Evolutionary conservation across 2,888 invertebrate genomes (phyloP).

Genomic region (Teleogryllus oceanicus): DNA sequence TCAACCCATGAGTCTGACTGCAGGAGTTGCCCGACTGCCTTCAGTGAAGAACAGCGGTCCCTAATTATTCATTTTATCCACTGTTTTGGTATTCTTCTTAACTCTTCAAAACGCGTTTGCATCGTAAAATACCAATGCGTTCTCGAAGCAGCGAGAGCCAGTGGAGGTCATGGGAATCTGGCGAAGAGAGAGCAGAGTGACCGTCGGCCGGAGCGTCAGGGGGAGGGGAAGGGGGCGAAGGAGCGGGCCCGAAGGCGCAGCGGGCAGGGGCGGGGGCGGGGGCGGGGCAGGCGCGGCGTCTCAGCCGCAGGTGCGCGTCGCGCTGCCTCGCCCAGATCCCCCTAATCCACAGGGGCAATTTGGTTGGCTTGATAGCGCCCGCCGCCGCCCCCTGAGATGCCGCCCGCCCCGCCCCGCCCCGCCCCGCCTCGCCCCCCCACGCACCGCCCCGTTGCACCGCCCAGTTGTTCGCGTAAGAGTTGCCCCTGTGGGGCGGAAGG

Average conservation of each 20-base stretch:
- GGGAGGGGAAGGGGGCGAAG: neutral
- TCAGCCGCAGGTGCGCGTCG: neutral
- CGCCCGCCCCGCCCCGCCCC: neutral
- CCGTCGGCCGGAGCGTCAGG: neutral
- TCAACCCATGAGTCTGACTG: too few relatives aligned
- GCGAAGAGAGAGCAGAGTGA: too few relatives aligned
- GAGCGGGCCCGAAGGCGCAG: neutral
- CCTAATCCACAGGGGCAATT: slow-evolving; percentile 56
- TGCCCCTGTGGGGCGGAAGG: too few relatives aligned
- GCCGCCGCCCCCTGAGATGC: neutral
- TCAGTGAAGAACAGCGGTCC: too few relatives aligned
- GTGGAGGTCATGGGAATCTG: too few relatives aligned
- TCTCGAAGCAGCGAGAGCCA: too few relatives aligned
- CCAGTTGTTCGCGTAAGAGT: too few relatives aligned
- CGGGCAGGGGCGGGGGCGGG: neutral
- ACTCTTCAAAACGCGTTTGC: too few relatives aligned
- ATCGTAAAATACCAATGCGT: too few relatives aligned
- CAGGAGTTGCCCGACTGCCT: too few relatives aligned
- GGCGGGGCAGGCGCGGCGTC: neutral
- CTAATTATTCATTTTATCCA: too few relatives aligned
- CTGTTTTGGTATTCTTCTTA: too few relatives aligned
- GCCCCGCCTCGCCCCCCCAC: neutral
- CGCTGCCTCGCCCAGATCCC: slow-evolving; percentile 37
- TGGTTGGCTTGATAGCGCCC: slow-evolving; percentile 27
- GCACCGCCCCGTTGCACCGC: neutral